Evolutionary conservation across 2,113 vertebrate species (phyloP), one percentile per base, ranked within the genome.

Genomic region (Megaleporinus macrocephalus): DNA sequence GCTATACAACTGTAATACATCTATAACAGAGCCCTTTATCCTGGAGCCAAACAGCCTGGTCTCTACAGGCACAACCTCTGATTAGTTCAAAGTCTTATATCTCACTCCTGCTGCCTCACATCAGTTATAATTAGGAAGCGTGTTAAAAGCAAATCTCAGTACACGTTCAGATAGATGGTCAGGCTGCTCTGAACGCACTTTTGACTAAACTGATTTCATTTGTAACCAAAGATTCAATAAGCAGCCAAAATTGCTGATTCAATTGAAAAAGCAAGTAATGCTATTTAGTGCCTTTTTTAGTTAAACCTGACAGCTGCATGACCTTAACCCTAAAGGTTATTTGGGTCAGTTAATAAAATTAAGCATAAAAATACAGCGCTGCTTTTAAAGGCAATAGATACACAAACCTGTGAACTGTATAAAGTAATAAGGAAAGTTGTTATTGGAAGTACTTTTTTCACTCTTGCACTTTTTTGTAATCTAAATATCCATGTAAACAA

Each of bases 131-230:
- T 61, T 61, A 61, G 57, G n/a, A 11, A 61, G 65, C 20, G 30
- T 68, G 30, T 61, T 22, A 20, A 20, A 33, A 68, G 16, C 27
- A 20, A n/a, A 33, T 36, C 30, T 68, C 65, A 68, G 22, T 33
- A 68, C 29, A 36, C 65, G 36, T 68, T 78, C 62, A 77, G 47
- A 7, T n/a, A 49, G 75, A 20, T 62, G 76, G 61, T 26, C 66
- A 15, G 5, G 13, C 44, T 55, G 76, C 41, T 33, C 27, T 59
- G 16, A 70, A 53, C 26, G 26, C 6, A 18, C 27, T 36, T 33
- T 65, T 33, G 20, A 44, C 27, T 62, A 9, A 33, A 59, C n/a
- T 24, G 13, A 22, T 66, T 47, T 53, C 22, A 49, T 53, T 55
- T 70, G 30, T 27, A 70, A 70, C 59, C 18, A 13, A 61, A 47